These are phyloP conservation scores for Phyllopteryx taeniolatus DNA, from an alignment of 2,113 vertebrate genomes.

Conservation along the genomic window DNA sequence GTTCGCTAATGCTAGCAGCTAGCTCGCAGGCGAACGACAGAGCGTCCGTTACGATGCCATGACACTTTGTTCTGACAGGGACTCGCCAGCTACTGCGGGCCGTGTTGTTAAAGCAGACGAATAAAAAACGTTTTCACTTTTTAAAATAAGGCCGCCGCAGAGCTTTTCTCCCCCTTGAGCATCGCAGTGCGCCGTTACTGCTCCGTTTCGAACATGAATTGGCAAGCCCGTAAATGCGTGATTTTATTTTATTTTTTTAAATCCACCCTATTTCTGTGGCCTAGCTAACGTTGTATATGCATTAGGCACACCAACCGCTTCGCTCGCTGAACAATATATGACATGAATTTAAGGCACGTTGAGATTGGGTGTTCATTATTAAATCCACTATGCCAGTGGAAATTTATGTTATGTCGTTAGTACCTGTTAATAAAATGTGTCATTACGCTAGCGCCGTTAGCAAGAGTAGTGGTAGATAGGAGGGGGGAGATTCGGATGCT, in stretches of 20 bases:
- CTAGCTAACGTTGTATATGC: conserved; percentile 39
- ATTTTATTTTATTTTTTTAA: not conserved
- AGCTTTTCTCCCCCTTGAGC: not conserved
- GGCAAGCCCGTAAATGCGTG: not conserved
- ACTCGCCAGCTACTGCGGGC: conserved; percentile 50
- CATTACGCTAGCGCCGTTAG: conserved; percentile 37
- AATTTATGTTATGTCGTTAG: not conserved
- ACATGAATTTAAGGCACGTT: conserved; percentile 9
- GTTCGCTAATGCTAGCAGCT: conserved; percentile 20
- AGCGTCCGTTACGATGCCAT: conserved; percentile 54
- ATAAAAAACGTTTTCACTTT: not conserved
- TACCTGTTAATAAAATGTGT: conserved; percentile 3
- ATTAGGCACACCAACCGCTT: conserved; percentile 11
- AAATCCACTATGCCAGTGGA: not conserved
- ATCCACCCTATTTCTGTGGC: conserved; percentile 35
- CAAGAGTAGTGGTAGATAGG: conserved; percentile 6
- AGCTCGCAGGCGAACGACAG: conserved; percentile 9
- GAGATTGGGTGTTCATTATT: not conserved
- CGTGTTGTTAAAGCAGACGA: conserved; percentile 17
- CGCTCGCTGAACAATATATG: conserved; percentile 2
- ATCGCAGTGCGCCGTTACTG: not conserved
- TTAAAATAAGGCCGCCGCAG: not conserved
- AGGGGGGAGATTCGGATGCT: not conserved
- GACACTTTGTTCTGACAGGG: conserved; percentile 70
- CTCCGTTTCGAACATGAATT: not conserved